Evolutionary conservation across 2,888 invertebrate species (phyloP).

Genomic region (Eubasilissa splendida): DNA sequence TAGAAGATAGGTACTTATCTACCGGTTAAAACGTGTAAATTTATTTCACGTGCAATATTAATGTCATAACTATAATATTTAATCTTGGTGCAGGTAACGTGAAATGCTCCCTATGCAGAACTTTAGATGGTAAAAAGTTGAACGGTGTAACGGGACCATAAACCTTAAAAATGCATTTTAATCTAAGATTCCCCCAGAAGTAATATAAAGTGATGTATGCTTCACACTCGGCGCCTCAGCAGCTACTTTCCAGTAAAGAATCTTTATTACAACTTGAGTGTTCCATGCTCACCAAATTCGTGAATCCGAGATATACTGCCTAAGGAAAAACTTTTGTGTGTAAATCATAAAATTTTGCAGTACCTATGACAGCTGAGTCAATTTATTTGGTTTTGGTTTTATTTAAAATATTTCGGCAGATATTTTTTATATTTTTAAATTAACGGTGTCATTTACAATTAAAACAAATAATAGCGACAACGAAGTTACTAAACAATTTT

Average conservation of each 20-base stretch:
- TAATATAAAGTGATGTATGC: constrained; percentile 53
- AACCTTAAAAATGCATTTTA: constrained; percentile 50
- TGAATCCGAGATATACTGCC: constrained; percentile 1
- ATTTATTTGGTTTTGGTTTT: no score
- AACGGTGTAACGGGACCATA: constrained; percentile 19
- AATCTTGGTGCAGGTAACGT: not conserved
- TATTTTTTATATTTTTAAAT: no score
- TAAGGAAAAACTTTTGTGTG: no score
- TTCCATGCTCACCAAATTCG: constrained; percentile 10
- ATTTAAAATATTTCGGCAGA: no score
- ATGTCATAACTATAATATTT: not conserved
- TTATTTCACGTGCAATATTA: not conserved
- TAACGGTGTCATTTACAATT: no score
- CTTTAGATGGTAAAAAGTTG: constrained; percentile 14
- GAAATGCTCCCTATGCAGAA: not conserved
- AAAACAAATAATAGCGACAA: no score
- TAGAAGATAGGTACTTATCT: not conserved
- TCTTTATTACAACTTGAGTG: constrained; percentile 1
- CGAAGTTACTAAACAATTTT: no score
- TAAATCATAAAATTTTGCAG: no score
- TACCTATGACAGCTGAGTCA: no score
- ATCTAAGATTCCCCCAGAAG: constrained; percentile 48
- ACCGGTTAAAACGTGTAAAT: not conserved
- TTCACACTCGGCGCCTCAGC: constrained; percentile 49
- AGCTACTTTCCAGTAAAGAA: constrained; percentile 20